phyloP scores from a whole-genome alignment of 2,113 vertebrate genomes.

The Lonchura striata region DNA sequence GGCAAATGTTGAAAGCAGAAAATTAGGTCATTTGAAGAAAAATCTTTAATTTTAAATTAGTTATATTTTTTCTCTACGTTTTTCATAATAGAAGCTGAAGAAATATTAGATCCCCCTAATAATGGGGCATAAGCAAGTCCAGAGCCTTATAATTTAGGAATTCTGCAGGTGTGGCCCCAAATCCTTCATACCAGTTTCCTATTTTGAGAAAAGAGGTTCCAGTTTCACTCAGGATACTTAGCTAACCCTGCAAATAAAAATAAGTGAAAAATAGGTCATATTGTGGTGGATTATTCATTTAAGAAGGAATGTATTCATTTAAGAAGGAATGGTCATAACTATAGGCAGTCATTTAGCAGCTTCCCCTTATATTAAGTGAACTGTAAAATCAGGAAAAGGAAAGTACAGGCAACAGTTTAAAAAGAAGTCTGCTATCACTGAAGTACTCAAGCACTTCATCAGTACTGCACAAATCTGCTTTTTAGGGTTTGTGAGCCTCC shows the following conservation, averaged over 20 bases:
- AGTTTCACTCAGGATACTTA: neutral
- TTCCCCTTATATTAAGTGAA: neutral
- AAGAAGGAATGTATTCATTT: neutral
- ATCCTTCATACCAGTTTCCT: neutral
- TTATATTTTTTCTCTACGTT: neutral
- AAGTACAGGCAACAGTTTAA: neutral
- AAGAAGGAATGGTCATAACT: neutral
- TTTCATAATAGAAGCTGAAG: neutral
- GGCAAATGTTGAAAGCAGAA: neutral
- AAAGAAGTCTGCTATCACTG: neutral
- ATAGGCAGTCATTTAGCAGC: neutral
- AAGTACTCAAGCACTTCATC: neutral
- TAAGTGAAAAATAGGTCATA: neutral
- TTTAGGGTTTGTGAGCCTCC: neutral
- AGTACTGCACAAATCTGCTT: neutral
- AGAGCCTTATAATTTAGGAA: neutral
- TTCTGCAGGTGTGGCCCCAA: neutral
- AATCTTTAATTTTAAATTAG: neutral
- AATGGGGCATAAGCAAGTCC: neutral
- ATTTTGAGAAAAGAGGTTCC: neutral
- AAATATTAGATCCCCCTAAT: neutral
- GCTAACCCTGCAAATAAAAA: neutral
- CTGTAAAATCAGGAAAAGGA: neutral
- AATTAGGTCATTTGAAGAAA: neutral
- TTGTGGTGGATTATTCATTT: neutral